Percentiles rank a stretch among this genome's conserved stretches.
Conservation (phyloP, 2,113 vertebrate species). For the Salminus brasiliensis region DNA sequence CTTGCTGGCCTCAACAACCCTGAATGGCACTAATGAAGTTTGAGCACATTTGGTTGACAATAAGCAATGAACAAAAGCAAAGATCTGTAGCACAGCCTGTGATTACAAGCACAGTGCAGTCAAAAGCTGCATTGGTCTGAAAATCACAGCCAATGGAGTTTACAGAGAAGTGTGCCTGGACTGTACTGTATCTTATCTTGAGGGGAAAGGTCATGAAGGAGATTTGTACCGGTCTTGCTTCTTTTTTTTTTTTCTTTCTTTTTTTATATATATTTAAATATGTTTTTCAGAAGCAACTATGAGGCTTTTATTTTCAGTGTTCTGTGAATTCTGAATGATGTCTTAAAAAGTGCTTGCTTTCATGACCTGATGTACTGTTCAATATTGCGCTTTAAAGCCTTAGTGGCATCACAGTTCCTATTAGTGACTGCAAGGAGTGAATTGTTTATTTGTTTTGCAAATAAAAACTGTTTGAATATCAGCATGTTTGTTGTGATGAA, state of each 20-base stretch:
- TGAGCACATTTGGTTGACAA: neutral
- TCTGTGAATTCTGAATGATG: slow-evolving; percentile 24
- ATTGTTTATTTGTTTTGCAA: slow-evolving; percentile 43
- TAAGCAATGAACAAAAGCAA: neutral
- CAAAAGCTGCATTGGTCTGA: slow-evolving; percentile 21
- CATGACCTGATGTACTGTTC: slow-evolving; percentile 11
- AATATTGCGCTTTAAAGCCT: slow-evolving; percentile 28
- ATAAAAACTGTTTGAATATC: slow-evolving; percentile 50
- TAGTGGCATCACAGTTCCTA: slow-evolving; percentile 2
- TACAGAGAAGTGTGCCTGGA: slow-evolving; percentile 46
- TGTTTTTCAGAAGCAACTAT: slow-evolving; percentile 28
- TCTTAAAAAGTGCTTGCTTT: slow-evolving; percentile 32
- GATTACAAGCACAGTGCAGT: neutral
- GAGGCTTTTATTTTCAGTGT: slow-evolving; percentile 38
- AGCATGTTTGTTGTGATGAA: neutral
- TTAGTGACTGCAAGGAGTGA: neutral
- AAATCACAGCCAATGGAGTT: slow-evolving; percentile 15
- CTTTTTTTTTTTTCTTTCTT: slow-evolving; percentile 31
- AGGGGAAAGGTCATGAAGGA: neutral
- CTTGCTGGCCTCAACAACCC: too few relatives aligned
- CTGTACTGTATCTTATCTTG: neutral
- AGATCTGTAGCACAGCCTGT: neutral
- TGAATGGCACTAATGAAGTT: neutral
- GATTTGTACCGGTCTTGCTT: slow-evolving; percentile 27
- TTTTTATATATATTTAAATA: slow-evolving; percentile 40